Evolutionary conservation across 2,113 vertebrate genomes (phyloP).

Genomic region (Oreochromis tanganicae): DNA sequence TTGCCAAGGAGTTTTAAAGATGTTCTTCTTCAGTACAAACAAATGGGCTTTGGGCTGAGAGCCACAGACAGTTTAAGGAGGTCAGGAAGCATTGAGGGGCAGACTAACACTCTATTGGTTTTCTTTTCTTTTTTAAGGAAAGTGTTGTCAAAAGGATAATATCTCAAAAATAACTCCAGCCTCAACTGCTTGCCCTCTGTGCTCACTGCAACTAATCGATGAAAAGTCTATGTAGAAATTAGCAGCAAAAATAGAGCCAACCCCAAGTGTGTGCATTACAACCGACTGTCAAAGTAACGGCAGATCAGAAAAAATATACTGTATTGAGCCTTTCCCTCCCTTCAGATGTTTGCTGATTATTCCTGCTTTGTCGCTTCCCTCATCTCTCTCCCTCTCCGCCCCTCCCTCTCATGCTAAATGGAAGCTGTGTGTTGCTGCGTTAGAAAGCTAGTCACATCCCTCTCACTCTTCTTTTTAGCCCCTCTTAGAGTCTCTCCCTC

Average conservation of each 20-base stretch:
- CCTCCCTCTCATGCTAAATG: conserved; percentile 61
- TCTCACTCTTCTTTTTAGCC: conserved; percentile 53
- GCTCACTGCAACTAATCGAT: neutral
- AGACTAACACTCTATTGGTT: neutral
- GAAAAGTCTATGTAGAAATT: conserved; percentile 1
- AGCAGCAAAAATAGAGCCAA: neutral
- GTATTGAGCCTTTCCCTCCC: conserved; percentile 34
- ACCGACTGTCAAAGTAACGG: conserved; percentile 4
- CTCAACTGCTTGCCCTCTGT: neutral
- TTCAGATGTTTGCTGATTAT: conserved; percentile 58
- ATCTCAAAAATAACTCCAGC: neutral
- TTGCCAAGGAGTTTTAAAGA: neutral
- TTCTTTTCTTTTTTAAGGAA: neutral
- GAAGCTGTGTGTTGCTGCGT: conserved; percentile 64
- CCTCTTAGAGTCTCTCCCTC: conserved; percentile 23
- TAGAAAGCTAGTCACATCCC: conserved; percentile 73
- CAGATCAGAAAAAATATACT: neutral
- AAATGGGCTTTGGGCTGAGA: neutral
- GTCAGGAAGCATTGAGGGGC: neutral
- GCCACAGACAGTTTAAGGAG: neutral
- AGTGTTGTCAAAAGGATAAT: neutral
- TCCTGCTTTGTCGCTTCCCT: conserved; percentile 30
- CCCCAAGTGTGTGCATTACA: neutral
- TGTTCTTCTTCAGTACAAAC: neutral
- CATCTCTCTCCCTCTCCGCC: conserved; percentile 31